phyloP scores from a whole-genome alignment of 2,113 vertebrate genomes.

The Neolamprologus modestus region DNA sequence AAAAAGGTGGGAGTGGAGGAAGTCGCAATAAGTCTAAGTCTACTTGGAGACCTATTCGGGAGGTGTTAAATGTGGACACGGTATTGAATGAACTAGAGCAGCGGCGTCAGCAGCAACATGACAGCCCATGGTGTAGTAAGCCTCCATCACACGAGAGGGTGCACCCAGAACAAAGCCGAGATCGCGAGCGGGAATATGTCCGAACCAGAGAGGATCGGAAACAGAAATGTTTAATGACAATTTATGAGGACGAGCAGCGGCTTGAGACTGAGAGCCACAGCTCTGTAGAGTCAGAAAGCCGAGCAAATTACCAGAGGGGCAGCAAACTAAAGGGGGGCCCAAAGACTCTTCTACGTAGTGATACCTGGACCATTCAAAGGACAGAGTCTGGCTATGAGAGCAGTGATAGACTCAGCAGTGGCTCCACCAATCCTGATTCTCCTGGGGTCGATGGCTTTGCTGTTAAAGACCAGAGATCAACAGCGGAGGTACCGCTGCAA shows the following conservation, averaged over 20 bases:
- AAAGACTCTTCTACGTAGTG: slow-evolving; percentile 70
- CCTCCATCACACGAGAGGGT: slow-evolving; percentile 56
- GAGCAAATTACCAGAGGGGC: slow-evolving; percentile 63
- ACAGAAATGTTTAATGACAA: slow-evolving; percentile 88
- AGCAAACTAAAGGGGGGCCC: slow-evolving; percentile 56
- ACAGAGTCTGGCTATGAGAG: slow-evolving; percentile 95
- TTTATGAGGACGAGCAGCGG: slow-evolving; percentile 91
- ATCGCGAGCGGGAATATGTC: slow-evolving; percentile 43
- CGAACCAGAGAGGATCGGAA: slow-evolving; percentile 73
- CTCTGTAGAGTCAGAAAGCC: slow-evolving; percentile 80
- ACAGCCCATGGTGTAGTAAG: slow-evolving; percentile 74
- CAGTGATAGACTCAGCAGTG: slow-evolving; percentile 88
- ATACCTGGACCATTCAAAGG: slow-evolving; percentile 88
- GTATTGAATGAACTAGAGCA: slow-evolving; percentile 85
- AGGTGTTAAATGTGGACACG: slow-evolving; percentile 92
- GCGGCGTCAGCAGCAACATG: slow-evolving; percentile 70
- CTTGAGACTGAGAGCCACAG: slow-evolving; percentile 83
- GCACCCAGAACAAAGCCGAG: slow-evolving; percentile 55
- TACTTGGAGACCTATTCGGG: slow-evolving; percentile 86
- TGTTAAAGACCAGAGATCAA: slow-evolving; percentile 57
- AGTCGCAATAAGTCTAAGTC: slow-evolving; percentile 74
- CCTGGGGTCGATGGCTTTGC: slow-evolving; percentile 75
- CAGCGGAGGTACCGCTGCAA: slow-evolving; percentile 63
- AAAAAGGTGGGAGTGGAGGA: slow-evolving; percentile 58
- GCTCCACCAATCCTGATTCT: slow-evolving; percentile 84